Evolutionary conservation across 2,888 invertebrate genomes (phyloP).

Genomic region (Ectropis crepuscularia): DNA sequence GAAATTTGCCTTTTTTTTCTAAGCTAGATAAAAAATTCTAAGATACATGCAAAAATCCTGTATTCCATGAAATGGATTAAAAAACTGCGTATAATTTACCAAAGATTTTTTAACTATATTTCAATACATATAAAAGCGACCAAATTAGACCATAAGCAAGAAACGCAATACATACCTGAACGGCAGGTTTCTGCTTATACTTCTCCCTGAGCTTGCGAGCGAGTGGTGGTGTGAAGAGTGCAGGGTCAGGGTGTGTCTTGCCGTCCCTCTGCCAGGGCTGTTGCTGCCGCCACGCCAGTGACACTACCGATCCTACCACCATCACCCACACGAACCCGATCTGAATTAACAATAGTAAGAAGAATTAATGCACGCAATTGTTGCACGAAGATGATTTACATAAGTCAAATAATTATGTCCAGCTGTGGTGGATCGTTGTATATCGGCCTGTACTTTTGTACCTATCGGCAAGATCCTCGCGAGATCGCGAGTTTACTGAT

Average conservation of each 20-base stretch:
- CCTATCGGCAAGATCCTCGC: too few species aligned
- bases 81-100: too few species aligned
- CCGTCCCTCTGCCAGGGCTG: conserved; percentile 73
- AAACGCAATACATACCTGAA: conserved; percentile 30
- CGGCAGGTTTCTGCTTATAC: conserved; percentile 42
- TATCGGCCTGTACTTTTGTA: too few species aligned
- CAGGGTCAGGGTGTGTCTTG: conserved; percentile 66
- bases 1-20: background rate
- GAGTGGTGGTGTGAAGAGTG: conserved; percentile 73
- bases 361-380: background rate
- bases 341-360: conserved; percentile 46
- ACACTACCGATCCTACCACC: conserved; percentile 62
- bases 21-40: too few species aligned
- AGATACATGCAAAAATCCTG: background rate
- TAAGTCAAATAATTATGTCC: too few species aligned
- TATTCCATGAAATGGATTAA: too few species aligned
- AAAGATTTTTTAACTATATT: too few species aligned
- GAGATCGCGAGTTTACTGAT: too few species aligned
- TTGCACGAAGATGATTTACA: too few species aligned
- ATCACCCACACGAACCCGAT: conserved; percentile 77
- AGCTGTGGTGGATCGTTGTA: too few species aligned
- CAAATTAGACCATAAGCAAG: background rate
- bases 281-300: conserved; percentile 64
- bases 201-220: conserved; percentile 56
- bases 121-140: too few species aligned